These are phyloP conservation scores for Bos indicus DNA, from an alignment of 2,113 vertebrate species.

Conservation along the genomic window DNA sequence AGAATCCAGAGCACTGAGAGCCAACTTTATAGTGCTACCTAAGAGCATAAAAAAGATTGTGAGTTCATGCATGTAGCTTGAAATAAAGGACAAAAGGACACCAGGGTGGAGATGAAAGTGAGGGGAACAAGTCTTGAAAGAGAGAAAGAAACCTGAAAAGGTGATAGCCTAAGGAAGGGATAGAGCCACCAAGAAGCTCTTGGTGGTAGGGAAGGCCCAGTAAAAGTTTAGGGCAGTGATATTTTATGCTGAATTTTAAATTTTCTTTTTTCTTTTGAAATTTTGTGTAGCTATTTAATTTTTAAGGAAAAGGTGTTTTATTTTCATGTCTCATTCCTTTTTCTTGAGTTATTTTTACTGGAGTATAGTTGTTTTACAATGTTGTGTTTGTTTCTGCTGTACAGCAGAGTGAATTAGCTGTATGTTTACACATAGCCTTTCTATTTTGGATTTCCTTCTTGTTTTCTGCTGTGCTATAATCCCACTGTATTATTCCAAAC, in stretches of 20 bases:
- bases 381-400: neutral
- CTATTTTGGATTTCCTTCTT: neutral
- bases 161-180: neutral
- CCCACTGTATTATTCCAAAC: neutral
- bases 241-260: neutral
- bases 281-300: neutral
- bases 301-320: neutral
- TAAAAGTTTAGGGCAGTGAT: neutral
- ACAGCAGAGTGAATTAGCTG: neutral
- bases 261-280: neutral
- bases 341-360: neutral
- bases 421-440: neutral
- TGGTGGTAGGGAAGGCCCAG: neutral
- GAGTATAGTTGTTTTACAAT: neutral
- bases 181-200: neutral
- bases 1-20: neutral
- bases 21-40: neutral
- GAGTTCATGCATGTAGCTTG: neutral
- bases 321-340: neutral
- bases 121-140: neutral
- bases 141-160: neutral
- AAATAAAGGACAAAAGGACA: neutral
- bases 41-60: neutral
- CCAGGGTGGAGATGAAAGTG: neutral
- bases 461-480: neutral